phyloP scores from a whole-genome alignment of 2,113 vertebrate genomes.

The Colistium nudipinnis region DNA sequence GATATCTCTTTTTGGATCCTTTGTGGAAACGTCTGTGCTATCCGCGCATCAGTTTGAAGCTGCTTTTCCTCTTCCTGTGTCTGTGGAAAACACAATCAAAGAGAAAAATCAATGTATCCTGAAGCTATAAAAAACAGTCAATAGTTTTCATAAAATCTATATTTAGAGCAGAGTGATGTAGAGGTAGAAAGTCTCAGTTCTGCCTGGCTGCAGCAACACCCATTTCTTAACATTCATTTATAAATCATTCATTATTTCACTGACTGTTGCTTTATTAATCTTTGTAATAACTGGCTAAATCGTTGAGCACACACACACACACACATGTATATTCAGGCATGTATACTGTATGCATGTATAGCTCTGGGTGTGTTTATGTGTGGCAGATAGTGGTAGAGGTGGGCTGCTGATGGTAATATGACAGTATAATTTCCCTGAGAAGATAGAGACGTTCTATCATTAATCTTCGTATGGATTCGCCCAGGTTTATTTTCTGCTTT shows the following conservation, averaged over 20 bases:
- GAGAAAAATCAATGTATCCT: conserved; percentile 75
- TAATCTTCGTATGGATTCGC: conserved; percentile 36
- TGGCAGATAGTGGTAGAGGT: conserved; percentile 7
- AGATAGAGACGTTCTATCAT: conserved; percentile 44
- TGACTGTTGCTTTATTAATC: conserved; percentile 38
- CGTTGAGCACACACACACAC: not conserved
- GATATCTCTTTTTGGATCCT: conserved; percentile 61
- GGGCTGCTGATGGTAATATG: conserved; percentile 20
- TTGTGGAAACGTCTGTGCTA: conserved; percentile 44
- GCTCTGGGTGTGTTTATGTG: conserved; percentile 6
- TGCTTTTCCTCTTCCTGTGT: conserved; percentile 57
- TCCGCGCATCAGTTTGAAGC: conserved; percentile 45
- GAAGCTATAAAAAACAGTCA: conserved; percentile 72
- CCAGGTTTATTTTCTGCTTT: conserved; percentile 45
- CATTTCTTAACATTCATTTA: conserved; percentile 38
- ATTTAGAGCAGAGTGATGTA: conserved; percentile 56
- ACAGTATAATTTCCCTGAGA: conserved; percentile 38
- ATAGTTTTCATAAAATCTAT: conserved; percentile 70
- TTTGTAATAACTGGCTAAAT: conserved; percentile 23
- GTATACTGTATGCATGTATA: not conserved
- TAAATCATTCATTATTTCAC: conserved; percentile 50
- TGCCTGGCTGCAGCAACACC: conserved; percentile 19
- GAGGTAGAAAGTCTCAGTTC: conserved; percentile 44
- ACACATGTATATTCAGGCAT: not conserved
- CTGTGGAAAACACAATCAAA: conserved; percentile 72